Evolutionary conservation across 2,113 vertebrate species (phyloP), one percentile per base, ranked within the genome.

Genomic region (Pygoscelis antarcticus): DNA sequence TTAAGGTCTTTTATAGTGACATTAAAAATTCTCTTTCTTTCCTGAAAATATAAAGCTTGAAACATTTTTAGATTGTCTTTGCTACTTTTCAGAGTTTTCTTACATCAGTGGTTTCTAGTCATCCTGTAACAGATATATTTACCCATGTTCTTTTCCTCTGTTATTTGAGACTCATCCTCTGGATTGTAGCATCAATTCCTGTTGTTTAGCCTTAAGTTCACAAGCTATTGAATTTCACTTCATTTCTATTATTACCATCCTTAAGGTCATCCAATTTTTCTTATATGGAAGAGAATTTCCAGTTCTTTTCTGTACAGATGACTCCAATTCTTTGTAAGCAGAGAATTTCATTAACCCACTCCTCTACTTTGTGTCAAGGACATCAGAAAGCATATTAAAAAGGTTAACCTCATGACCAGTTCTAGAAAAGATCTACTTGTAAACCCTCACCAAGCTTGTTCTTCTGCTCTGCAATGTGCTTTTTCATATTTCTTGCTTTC

Each of bases 281-380:
- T 22, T 89, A 8, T 23, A 34, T 79, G 57, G 84, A 82, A 87
- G 34, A 93, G 54, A 72, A 86, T 93, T 96, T 93, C 32, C 64
- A 74, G 30, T 83, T 83, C 46, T 92, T 95, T 91, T 87, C 47
- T 94, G 6, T 78, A 78, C 2, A 13, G 89, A 95, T 3, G 12
- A 89, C 19, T 84, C 77, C 80, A 94, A 71, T 87, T 96, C 51
- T 85, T 93, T 89, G 87, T 82, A 87, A 94, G 91, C 81, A 89
- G 66, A 93, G 54, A 91, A 93, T 93, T 61, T 96, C 74, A 93
- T 96, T 97, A 94, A 95, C 84, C 66, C 47, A 47, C 69, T 95
- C 86, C 25, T 89, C 62, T 40, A 65, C 40, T 94, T 82, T 69
- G 70, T 90, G 81, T 74, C 87, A 96, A 96, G 61, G 78, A 91